phyloP scores from a whole-genome alignment of 2,888 invertebrate species.

The Sepiola atlantica region DNA sequence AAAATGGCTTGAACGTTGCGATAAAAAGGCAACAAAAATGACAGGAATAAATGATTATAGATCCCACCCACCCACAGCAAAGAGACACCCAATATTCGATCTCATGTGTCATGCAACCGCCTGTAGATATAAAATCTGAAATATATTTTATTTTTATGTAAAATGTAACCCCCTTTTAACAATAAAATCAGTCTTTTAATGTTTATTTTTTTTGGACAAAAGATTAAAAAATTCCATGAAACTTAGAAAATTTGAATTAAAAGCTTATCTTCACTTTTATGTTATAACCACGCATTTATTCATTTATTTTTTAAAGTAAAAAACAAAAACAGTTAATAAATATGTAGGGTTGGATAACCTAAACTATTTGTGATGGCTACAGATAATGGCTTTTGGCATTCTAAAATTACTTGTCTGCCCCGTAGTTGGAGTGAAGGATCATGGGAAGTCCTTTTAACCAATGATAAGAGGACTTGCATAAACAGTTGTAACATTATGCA shows the following conservation, averaged over 20 bases:
- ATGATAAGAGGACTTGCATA: neutral
- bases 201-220: too few species aligned
- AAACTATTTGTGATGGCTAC: neutral
- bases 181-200: neutral
- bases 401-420: neutral
- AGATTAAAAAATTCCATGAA: too few species aligned
- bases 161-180: neutral
- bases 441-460: neutral
- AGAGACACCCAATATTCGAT: neutral
- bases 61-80: neutral
- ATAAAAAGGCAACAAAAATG: neutral
- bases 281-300: neutral
- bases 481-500: too few species aligned
- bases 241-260: too few species aligned
- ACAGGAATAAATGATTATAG: neutral
- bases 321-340: neutral
- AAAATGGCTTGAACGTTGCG: neutral
- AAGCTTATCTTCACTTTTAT: neutral
- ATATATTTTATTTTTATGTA: neutral
- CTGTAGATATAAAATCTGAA: neutral
- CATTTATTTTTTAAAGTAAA: neutral
- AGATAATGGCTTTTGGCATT: neutral
- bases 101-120: neutral
- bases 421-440: neutral
- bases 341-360: neutral